phyloP scores from a whole-genome alignment of 2,888 invertebrate genomes.

The Agrochola lychnidis region DNA sequence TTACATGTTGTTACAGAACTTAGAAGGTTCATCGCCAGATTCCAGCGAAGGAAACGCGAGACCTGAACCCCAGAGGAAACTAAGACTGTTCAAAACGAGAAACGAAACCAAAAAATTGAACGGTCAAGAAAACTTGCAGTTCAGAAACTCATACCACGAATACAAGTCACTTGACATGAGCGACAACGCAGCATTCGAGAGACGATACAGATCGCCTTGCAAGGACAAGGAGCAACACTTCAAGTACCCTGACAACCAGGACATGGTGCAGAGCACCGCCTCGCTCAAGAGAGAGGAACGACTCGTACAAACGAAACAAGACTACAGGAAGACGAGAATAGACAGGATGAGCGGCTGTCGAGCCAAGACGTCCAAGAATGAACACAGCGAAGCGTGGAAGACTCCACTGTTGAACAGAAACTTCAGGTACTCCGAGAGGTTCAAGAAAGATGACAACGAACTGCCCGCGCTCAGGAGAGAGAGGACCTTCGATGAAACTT shows the following conservation, averaged over 20 bases:
- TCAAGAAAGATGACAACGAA: slow-evolving; percentile 83
- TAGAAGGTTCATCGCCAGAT: slow-evolving; percentile 91
- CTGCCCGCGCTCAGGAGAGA: slow-evolving; percentile 85
- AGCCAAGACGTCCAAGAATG: slow-evolving; percentile 87
- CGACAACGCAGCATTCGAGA: slow-evolving; percentile 82
- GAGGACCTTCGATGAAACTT: slow-evolving; percentile 88
- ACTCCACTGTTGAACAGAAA: slow-evolving; percentile 86
- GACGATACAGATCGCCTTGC: slow-evolving; percentile 85
- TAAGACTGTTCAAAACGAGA: slow-evolving; percentile 94
- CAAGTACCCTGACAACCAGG: slow-evolving; percentile 84
- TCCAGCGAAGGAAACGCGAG: slow-evolving; percentile 89
- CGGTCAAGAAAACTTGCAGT: slow-evolving; percentile 81
- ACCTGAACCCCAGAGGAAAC: slow-evolving; percentile 89
- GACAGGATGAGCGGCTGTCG: slow-evolving; percentile 88
- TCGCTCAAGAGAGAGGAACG: slow-evolving; percentile 87
- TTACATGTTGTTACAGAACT: slow-evolving; percentile 74
- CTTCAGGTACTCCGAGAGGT: slow-evolving; percentile 88
- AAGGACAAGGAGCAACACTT: slow-evolving; percentile 86
- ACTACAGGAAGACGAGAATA: slow-evolving; percentile 86
- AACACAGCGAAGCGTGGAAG: slow-evolving; percentile 86
- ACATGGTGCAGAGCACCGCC: slow-evolving; percentile 85
- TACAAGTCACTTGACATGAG: slow-evolving; percentile 83
- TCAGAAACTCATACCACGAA: slow-evolving; percentile 80
- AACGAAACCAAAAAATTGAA: slow-evolving; percentile 92
- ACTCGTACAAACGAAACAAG: slow-evolving; percentile 88